These are phyloP conservation scores for Tachina lurida DNA, from an alignment of 2,888 invertebrate genomes.

Conservation along the genomic window DNA sequence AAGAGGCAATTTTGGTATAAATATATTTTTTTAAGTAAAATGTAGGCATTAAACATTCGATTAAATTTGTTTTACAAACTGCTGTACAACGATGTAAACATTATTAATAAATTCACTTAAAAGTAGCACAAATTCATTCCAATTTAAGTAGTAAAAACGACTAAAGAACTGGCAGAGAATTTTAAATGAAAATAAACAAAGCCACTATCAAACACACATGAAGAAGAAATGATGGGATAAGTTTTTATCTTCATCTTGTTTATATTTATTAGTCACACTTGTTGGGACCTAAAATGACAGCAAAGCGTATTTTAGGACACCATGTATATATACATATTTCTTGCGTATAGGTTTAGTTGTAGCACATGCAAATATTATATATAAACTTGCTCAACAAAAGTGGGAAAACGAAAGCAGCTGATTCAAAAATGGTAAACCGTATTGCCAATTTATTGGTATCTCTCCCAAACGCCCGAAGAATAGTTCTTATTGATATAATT, in stretches of 20 bases:
- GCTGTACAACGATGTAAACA: not conserved
- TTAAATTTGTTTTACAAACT: no score
- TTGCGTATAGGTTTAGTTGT: no score
- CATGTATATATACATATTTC: no score
- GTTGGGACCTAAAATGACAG: slow-evolving; percentile 32
- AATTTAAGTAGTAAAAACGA: slow-evolving; percentile 24
- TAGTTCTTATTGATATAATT: no score
- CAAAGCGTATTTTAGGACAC: not conserved
- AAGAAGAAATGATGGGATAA: slow-evolving; percentile 18
- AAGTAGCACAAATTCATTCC: slow-evolving; percentile 16
- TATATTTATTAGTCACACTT: slow-evolving; percentile 54
- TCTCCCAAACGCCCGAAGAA: no score
- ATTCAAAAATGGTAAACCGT: no score
- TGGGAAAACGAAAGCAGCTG: no score
- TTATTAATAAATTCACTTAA: not conserved
- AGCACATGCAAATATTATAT: no score
- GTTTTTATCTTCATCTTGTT: slow-evolving; percentile 34
- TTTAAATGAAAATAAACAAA: slow-evolving; percentile 25
- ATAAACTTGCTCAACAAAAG: no score
- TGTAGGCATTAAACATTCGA: no score
- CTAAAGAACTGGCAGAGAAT: not conserved
- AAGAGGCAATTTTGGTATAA: not conserved
- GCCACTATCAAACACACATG: not conserved
- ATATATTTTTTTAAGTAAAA: no score
- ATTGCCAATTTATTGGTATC: no score